These are phyloP conservation scores for Desmophyllum pertusum DNA, from an alignment of 92 coral and sea anemone species.

Conservation along the genomic window DNA sequence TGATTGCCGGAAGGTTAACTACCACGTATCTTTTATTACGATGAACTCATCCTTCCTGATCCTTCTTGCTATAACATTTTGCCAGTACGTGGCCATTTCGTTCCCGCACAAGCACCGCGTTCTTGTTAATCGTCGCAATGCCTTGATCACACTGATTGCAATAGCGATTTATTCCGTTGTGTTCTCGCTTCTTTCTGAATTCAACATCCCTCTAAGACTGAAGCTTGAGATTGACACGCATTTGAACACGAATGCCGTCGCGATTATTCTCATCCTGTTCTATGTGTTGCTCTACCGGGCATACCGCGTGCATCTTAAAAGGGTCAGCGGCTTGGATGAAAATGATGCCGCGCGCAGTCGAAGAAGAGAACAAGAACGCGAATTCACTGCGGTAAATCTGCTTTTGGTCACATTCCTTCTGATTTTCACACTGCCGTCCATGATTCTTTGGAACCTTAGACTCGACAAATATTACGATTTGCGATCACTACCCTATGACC, in stretches of 20 bases:
- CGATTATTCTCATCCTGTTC: constrained; percentile 19
- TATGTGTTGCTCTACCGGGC: constrained; percentile 46
- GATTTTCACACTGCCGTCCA: constrained; percentile 47
- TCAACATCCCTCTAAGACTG: constrained; percentile 13
- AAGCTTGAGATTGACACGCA: constrained; percentile 45
- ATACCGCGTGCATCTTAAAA: constrained; percentile 41
- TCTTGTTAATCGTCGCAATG: constrained; percentile 11
- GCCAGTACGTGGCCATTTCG: constrained; percentile 52
- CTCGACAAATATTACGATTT: constrained; percentile 35
- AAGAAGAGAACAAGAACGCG: constrained; percentile 37
- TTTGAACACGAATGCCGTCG: constrained; percentile 44
- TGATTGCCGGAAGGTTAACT: not conserved
- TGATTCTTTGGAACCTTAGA: constrained; percentile 34
- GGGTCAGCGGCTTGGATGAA: constrained; percentile 37
- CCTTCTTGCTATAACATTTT: constrained; percentile 50
- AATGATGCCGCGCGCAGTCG: constrained; percentile 20
- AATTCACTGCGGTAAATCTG: constrained; percentile 50
- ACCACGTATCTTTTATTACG: constrained; percentile 29
- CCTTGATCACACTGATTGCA: constrained; percentile 8
- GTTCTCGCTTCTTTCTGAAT: constrained; percentile 38
- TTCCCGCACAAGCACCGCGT: constrained; percentile 56
- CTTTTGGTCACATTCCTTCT: constrained; percentile 62
- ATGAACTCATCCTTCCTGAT: constrained; percentile 60
- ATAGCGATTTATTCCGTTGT: constrained; percentile 42
- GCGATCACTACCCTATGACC: not conserved